phyloP scores from a whole-genome alignment of 2,888 invertebrate genomes.

The Cremastinae sp. region DNA sequence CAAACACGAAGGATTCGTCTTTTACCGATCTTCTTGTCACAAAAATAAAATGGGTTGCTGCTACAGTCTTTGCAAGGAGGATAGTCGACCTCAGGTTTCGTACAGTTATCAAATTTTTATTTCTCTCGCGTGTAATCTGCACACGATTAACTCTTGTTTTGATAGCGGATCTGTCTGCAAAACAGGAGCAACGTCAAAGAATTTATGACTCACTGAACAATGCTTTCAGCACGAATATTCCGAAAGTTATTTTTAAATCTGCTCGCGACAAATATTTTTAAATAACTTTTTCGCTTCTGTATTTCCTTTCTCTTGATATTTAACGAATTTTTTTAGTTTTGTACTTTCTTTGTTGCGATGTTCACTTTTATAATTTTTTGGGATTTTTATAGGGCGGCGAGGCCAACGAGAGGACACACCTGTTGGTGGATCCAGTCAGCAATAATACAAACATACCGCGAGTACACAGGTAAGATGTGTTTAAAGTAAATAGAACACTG shows the following conservation, averaged over 20 bases:
- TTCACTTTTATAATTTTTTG: too few species aligned
- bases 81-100: slow-evolving; percentile 85
- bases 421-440: slow-evolving; percentile 88
- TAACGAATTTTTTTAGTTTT: slow-evolving; percentile 20
- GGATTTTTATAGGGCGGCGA: slow-evolving; percentile 81
- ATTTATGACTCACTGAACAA: neutral
- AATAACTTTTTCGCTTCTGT: too few species aligned
- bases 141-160: slow-evolving; percentile 42
- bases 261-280: neutral
- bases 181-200: neutral
- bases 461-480: slow-evolving; percentile 82
- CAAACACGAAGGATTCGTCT: neutral
- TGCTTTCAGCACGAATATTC: neutral
- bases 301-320: neutral
- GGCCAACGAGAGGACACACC: slow-evolving; percentile 88
- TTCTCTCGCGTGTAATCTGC: slow-evolving; percentile 57
- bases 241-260: neutral
- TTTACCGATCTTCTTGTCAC: too few species aligned
- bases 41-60: slow-evolving; percentile 82
- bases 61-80: slow-evolving; percentile 88
- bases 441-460: slow-evolving; percentile 88
- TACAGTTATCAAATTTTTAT: too few species aligned
- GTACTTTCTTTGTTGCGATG: too few species aligned
- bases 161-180: slow-evolving; percentile 41
- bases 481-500: neutral